Evolutionary conservation across 2,888 invertebrate species (phyloP).

Genomic region (Hoplodrina blanda): DNA sequence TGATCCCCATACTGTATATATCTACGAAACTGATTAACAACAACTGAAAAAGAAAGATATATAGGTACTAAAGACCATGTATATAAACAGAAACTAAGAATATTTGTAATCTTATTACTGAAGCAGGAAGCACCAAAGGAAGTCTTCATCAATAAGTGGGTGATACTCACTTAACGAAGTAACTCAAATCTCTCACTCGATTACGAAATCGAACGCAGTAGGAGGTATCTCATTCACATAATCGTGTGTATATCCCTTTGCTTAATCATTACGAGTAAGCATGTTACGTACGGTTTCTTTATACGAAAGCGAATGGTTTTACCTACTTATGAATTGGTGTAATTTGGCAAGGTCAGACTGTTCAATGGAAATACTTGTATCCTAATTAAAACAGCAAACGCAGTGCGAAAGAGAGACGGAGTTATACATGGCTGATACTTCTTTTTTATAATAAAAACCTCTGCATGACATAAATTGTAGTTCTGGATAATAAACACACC

Average conservation of each 20-base stretch:
- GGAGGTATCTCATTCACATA: conserved; percentile 28
- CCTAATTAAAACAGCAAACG: neutral
- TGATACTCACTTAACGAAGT: neutral
- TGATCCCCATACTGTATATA: too few relatives aligned
- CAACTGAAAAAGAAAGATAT: neutral
- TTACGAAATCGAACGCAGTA: conserved; percentile 29
- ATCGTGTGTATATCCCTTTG: conserved; percentile 22
- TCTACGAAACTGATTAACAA: too few relatives aligned
- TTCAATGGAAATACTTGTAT: neutral
- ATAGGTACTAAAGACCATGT: neutral
- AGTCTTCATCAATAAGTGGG: neutral
- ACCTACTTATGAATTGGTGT: conserved; percentile 1
- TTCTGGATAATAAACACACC: neutral
- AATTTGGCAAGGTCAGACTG: conserved; percentile 15
- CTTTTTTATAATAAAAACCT: neutral
- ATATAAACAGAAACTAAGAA: too few relatives aligned
- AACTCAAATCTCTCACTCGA: conserved; percentile 17
- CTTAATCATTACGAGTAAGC: conserved; percentile 35
- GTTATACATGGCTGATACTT: too few relatives aligned
- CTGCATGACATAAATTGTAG: neutral
- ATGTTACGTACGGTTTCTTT: conserved; percentile 10
- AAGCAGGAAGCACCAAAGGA: neutral
- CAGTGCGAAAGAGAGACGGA: too few relatives aligned
- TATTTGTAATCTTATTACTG: neutral
- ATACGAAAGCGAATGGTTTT: conserved; percentile 6